phyloP scores from a whole-genome alignment of 2,113 vertebrate genomes.

The Prinia subflava region DNA sequence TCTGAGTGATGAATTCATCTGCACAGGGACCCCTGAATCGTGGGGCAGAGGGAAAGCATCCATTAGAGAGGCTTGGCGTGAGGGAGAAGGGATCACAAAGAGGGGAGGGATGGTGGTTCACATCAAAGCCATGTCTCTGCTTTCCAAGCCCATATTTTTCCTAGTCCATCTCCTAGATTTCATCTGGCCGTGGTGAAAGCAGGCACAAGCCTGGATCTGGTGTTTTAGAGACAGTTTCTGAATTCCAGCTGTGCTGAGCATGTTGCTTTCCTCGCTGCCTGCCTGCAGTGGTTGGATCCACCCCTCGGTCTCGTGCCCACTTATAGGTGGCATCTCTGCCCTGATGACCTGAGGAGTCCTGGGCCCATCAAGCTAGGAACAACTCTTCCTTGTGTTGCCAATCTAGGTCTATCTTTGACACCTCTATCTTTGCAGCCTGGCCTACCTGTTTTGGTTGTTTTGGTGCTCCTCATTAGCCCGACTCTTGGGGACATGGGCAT shows the following conservation, averaged over 20 bases:
- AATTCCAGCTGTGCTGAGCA: neutral
- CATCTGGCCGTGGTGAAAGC: neutral
- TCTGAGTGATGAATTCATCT: slow-evolving; percentile 37
- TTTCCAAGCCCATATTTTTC: neutral
- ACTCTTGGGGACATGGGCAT: too few species aligned
- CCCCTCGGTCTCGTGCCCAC: too few species aligned
- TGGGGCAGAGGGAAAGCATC: neutral
- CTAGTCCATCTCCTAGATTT: neutral
- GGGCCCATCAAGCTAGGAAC: too few species aligned
- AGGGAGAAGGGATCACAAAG: neutral
- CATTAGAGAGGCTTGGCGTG: neutral
- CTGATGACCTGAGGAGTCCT: too few species aligned
- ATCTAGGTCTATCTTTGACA: too few species aligned
- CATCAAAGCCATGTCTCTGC: neutral
- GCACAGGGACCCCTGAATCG: neutral
- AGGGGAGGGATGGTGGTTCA: neutral
- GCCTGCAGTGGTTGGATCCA: neutral
- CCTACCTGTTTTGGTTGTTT: too few species aligned
- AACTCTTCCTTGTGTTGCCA: too few species aligned
- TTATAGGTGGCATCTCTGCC: too few species aligned
- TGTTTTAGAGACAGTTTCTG: neutral
- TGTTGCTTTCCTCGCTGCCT: neutral
- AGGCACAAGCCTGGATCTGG: neutral
- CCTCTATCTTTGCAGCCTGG: too few species aligned
- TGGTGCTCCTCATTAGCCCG: too few species aligned